phyloP scores from a whole-genome alignment of 2,888 invertebrate genomes.

The Liopterus haemorrhoidalis region DNA sequence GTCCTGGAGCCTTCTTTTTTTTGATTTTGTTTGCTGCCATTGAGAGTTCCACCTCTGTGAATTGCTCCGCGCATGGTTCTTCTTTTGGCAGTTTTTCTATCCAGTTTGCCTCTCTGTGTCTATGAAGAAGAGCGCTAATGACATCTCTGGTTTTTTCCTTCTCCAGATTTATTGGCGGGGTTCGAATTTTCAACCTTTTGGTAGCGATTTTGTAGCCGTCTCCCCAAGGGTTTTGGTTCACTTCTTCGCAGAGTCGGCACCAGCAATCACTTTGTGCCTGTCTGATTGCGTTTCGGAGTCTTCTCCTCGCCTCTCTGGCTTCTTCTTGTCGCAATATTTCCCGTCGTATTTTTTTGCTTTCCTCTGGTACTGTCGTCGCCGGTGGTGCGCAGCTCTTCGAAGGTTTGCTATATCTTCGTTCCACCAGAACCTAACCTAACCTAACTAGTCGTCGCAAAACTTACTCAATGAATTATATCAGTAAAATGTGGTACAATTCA shows the following conservation, averaged over 20 bases:
- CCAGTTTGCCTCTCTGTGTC: conserved; percentile 1
- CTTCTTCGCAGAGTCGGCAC: neutral
- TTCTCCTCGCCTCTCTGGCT: conserved; percentile 1
- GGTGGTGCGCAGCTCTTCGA: no score
- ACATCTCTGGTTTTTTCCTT: conserved; percentile 6
- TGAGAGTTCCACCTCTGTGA: conserved; percentile 23
- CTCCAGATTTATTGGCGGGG: neutral
- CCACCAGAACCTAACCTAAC: no score
- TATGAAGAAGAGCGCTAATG: conserved; percentile 8
- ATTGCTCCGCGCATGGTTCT: conserved; percentile 4
- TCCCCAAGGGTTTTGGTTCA: neutral
- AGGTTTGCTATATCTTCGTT: no score
- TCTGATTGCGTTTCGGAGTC: neutral
- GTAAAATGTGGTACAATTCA: no score
- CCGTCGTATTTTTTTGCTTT: no score
- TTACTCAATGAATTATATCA: no score
- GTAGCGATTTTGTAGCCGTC: neutral
- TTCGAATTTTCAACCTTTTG: neutral
- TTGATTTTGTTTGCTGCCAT: conserved; percentile 20
- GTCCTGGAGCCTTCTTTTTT: conserved; percentile 29
- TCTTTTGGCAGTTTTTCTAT: neutral
- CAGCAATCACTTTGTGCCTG: neutral
- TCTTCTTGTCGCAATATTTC: no score
- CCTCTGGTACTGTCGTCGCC: no score
- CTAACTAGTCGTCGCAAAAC: no score